Evolutionary conservation across 2,888 invertebrate species (phyloP).

Genomic region (Morinoia aosen): DNA sequence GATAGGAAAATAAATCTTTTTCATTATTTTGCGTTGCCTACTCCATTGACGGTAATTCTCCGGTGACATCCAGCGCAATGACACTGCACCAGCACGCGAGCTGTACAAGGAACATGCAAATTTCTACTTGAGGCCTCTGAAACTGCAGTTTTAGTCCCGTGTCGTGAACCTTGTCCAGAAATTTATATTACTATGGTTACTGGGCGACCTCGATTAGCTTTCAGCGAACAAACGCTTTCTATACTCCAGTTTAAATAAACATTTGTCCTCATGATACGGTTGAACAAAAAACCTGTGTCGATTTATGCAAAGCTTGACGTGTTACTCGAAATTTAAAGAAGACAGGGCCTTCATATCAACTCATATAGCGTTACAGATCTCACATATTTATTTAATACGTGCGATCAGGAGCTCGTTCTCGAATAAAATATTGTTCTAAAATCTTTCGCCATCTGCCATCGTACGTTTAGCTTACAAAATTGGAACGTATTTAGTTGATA

Average conservation of each 20-base stretch:
- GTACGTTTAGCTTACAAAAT: too few species aligned
- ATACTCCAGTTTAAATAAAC: background rate
- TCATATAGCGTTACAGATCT: background rate
- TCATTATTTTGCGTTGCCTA: too few species aligned
- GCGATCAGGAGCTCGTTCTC: too few species aligned
- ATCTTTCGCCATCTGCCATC: too few species aligned
- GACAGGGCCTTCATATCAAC: background rate
- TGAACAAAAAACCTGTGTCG: background rate
- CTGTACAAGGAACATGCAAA: background rate
- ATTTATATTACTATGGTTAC: background rate
- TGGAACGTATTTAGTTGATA: too few species aligned
- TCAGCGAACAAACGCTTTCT: background rate
- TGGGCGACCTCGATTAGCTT: background rate
- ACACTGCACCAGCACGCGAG: background rate
- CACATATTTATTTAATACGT: background rate
- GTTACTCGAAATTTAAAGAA: background rate
- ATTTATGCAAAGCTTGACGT: background rate
- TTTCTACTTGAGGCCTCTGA: background rate
- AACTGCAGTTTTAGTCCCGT: background rate
- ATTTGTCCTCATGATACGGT: too few species aligned
- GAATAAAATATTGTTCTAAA: too few species aligned
- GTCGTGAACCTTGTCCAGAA: background rate
- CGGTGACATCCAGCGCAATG: background rate
- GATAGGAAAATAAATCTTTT: too few species aligned
- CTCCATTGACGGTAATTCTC: background rate